A percentile compares a stretch with the other conserved stretches of the same genome.
Evolutionary conservation across 2,113 vertebrate genomes (phyloP).

Genomic region (Acinonyx jubatus): DNA sequence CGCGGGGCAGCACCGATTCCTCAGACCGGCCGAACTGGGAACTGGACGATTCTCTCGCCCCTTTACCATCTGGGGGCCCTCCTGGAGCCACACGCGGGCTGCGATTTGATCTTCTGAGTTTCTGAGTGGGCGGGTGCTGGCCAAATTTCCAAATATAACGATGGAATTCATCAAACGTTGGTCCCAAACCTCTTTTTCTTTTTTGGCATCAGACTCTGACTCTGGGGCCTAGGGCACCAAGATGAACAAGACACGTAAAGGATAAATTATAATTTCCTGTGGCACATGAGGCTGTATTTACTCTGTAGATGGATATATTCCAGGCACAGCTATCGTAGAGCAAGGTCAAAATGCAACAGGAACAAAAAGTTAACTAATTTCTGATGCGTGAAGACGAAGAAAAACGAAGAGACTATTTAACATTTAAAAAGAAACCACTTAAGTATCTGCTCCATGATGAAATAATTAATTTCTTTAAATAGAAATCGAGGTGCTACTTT

Average conservation of each 20-base stretch:
- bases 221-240: background rate
- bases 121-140: background rate
- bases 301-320: no score
- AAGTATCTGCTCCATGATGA: background rate
- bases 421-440: background rate
- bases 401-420: background rate
- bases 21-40: background rate
- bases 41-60: background rate
- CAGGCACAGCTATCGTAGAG: background rate
- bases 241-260: background rate
- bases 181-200: background rate
- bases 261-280: background rate
- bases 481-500: background rate
- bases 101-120: background rate
- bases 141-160: background rate
- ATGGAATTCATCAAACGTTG: background rate
- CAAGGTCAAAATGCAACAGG: background rate
- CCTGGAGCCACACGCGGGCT: background rate
- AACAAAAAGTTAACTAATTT: background rate
- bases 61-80: background rate
- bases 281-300: background rate
- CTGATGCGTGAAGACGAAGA: background rate
- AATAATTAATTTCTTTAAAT: conserved; percentile 42
- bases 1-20: background rate
- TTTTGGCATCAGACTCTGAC: background rate